Conservation (phyloP, 2,113 vertebrate genomes). For the Rhea pennata region DNA sequence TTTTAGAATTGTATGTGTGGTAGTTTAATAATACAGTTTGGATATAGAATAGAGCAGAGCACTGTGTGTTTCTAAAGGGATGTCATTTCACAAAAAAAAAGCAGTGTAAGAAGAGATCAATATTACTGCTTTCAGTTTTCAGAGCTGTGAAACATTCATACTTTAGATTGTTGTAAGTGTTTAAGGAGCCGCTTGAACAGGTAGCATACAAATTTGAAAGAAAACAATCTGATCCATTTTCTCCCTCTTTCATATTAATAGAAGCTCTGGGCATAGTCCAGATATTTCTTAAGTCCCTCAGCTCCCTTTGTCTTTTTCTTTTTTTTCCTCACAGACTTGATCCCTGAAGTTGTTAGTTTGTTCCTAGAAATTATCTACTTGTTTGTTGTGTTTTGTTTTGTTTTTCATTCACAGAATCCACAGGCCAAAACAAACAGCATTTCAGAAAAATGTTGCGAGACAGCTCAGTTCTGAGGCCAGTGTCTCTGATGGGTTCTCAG, state of each 20-base stretch:
- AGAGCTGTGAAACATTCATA: neutral
- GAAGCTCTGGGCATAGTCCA: neutral
- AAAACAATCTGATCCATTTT: conserved; percentile 16
- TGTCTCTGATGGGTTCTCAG: neutral
- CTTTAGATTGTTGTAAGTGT: neutral
- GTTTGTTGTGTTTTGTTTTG: neutral
- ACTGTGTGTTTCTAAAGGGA: neutral
- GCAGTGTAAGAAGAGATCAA: neutral
- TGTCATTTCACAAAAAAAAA: neutral
- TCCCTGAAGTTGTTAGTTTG: neutral
- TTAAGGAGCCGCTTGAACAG: conserved; percentile 7
- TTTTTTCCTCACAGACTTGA: neutral
- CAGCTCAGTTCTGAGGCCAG: neutral
- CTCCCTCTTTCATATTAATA: neutral
- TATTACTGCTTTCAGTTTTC: neutral
- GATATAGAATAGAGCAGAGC: neutral
- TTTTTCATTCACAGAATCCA: neutral
- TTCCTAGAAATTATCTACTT: conserved; percentile 41
- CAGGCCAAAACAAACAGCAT: conserved; percentile 16
- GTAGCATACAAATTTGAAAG: conserved; percentile 22
- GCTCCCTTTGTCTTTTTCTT: neutral
- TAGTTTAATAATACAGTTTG: neutral
- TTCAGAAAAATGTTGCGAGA: neutral
- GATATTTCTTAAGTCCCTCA: neutral
- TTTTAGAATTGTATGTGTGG: neutral